A percentile compares a stretch with the other conserved stretches of the same genome.
phyloP scores from a whole-genome alignment of 2,888 invertebrate species.

The Pyrgus malvae region DNA sequence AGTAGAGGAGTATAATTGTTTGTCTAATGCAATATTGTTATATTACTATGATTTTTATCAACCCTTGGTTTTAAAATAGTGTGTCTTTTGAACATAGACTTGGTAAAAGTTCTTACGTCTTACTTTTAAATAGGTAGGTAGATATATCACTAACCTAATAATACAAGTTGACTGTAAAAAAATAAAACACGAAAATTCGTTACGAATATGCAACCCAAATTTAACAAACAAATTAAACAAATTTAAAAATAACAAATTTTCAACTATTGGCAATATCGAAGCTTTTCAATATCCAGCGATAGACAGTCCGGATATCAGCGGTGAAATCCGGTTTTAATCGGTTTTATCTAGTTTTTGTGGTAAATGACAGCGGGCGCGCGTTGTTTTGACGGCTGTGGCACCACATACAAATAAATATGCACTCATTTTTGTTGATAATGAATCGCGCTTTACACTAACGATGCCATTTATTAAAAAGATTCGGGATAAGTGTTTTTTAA shows the following conservation, averaged over 20 bases:
- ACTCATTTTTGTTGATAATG: slow-evolving; percentile 80
- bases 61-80: too few relatives aligned
- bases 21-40: too few relatives aligned
- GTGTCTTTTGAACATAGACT: too few relatives aligned
- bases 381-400: slow-evolving; percentile 67
- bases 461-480: neutral
- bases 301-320: slow-evolving; percentile 32
- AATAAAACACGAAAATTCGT: too few relatives aligned
- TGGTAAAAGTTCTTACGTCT: too few relatives aligned
- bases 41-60: too few relatives aligned
- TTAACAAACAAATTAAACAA: neutral
- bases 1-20: too few relatives aligned
- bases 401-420: slow-evolving; percentile 66
- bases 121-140: too few relatives aligned
- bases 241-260: neutral
- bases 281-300: slow-evolving; percentile 3
- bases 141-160: too few relatives aligned
- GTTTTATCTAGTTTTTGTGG: slow-evolving; percentile 77
- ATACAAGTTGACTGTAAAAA: too few relatives aligned
- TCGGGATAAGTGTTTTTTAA: too few relatives aligned
- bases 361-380: slow-evolving; percentile 52
- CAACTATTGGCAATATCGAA: neutral
- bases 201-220: too few relatives aligned
- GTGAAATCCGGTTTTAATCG: slow-evolving; percentile 48
- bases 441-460: slow-evolving; percentile 58